Percentiles rank a stretch among this genome's conserved stretches.
These are phyloP conservation scores for Chloropsis hardwickii DNA, from an alignment of 2,113 vertebrate genomes.

Conservation along the genomic window DNA sequence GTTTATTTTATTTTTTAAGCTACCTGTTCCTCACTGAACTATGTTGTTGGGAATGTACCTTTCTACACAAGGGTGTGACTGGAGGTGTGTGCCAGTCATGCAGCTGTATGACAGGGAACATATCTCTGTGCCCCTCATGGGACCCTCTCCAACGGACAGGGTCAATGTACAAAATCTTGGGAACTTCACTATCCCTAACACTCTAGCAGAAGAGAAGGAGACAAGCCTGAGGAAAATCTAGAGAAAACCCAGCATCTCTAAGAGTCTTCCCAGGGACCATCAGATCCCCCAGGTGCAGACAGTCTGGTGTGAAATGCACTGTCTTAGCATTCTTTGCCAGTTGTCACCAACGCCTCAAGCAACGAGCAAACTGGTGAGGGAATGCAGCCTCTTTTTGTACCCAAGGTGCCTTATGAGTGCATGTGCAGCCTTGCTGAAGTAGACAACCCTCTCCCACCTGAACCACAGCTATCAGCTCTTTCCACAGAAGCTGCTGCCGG, in stretches of 20 bases:
- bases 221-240: neutral
- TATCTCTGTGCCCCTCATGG: neutral
- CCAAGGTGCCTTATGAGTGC: neutral
- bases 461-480: neutral
- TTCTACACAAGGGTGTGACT: neutral
- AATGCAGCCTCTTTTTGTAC: neutral
- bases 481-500: accelerated
- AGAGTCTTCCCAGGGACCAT: neutral
- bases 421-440: neutral
- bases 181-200: neutral
- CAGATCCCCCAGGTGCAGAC: neutral
- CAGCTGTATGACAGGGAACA: neutral
- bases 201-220: neutral
- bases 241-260: neutral
- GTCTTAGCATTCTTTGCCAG: neutral
- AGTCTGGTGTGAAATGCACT: neutral
- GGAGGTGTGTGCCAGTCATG: neutral
- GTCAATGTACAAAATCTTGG: neutral
- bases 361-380: neutral
- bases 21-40: neutral
- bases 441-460: neutral
- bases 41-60: neutral
- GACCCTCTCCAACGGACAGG: neutral
- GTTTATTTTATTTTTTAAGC: neutral
- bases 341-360: neutral